phyloP scores from a whole-genome alignment of 2,113 vertebrate genomes.

The Martes martes region DNA sequence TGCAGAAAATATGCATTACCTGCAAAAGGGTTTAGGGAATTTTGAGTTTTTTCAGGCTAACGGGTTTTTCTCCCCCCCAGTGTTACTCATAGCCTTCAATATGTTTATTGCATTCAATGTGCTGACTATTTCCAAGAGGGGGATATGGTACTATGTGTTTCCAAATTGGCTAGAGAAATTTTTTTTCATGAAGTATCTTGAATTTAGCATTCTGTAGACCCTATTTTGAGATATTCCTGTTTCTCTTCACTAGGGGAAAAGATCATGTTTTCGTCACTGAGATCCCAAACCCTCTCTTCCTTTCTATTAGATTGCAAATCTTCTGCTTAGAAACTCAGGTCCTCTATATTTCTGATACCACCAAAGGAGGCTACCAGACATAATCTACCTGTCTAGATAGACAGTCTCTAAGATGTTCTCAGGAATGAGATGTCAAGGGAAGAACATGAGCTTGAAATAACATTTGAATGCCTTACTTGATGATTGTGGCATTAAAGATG shows the following conservation, averaged over 20 bases:
- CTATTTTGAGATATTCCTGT: not conserved
- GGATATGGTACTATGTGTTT: not conserved
- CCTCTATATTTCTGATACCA: not conserved
- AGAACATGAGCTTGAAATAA: not conserved
- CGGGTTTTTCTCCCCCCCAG: not conserved
- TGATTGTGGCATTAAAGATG: not conserved
- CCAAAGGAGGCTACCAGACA: not conserved
- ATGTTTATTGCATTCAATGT: constrained; percentile 30
- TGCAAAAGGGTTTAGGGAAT: not conserved
- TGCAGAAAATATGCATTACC: not conserved
- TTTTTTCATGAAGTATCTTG: not conserved
- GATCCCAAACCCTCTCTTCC: not conserved
- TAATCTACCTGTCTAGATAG: not conserved
- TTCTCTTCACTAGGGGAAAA: not conserved
- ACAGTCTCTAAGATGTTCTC: not conserved
- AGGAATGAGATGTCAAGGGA: not conserved
- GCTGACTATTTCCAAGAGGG: not conserved
- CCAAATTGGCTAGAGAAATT: constrained; percentile 13
- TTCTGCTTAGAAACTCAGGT: not conserved
- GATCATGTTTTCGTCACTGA: not conserved
- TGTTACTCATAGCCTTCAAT: not conserved
- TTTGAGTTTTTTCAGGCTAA: not conserved
- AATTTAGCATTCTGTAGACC: not conserved
- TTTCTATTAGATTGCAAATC: not conserved
- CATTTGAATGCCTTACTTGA: not conserved